Base-by-base conservation (phyloP, 1,140 invertebrate species). In the Polypedilum pembai region DNA sequence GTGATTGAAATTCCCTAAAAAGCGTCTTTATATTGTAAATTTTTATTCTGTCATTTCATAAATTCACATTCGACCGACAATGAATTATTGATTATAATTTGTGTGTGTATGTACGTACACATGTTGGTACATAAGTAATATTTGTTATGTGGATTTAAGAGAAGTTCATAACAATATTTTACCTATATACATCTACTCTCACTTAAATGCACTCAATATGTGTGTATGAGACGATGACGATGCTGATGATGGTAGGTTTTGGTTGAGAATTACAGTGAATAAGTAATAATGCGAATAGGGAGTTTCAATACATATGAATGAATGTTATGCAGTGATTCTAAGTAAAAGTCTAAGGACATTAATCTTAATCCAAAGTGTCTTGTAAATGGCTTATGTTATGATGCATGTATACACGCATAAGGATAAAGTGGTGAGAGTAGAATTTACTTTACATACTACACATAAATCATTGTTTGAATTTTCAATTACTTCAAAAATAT, bases 31-130 rank as follows among this genome's bases (percentile, higher is more conserved):
- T n/a, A 56, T 56, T 56, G 12, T 56, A 12, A n/a, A 12, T n/a
- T 33, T 33, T 33, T 5, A 33, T 33, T 33, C 45, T 56, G 45
- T 56, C 45, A 56, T 56, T 56, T n/a, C 45, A 56, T 56, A 56
- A 33, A 33, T 33, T 56, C 45, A 15, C 12, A 56, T 56, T 56
- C 45, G 7, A n/a, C 45, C 45, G 12, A 56, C 45, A 56, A 56
- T 56, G 45, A 56, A 56, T 56, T 56, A 56, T 56, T 56, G 45
- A 56, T 56, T 56, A 56, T 56, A 56, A 56, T 56, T n/a, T n/a
- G n/a, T 56, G n/a, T 12, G 45, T n/a, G n/a, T 56, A 56, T 56
- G 45, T 56, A 15, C n/a, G 12, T n/a, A 12, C 45, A n/a, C 45
- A 56, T 56, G 45, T 56, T n/a, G 12, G 45, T 56, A 56, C 45